Percentiles rank a stretch among this genome's conserved stretches.
Conservation (phyloP, 1,140 invertebrate genomes). For the Rhizoglyphus robini region DNA sequence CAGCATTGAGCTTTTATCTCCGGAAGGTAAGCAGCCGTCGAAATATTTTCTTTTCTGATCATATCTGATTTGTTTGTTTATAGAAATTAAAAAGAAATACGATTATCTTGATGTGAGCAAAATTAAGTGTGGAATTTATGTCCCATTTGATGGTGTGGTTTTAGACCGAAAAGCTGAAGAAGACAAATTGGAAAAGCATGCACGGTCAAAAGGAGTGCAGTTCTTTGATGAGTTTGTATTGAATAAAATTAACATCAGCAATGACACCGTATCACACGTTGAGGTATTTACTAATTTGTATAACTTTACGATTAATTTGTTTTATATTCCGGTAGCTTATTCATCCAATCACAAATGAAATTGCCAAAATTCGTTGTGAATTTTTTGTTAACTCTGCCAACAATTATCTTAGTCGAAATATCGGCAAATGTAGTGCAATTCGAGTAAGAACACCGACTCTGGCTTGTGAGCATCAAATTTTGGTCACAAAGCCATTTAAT, state of each 20-base stretch:
- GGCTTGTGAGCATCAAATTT: conserved; percentile 42
- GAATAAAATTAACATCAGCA: conserved; percentile 9
- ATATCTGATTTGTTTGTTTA: neutral
- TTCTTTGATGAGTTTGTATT: conserved; percentile 14
- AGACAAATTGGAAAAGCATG: neutral
- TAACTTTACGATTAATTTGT: neutral
- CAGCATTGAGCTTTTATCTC: neutral
- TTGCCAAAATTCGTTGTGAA: conserved; percentile 32
- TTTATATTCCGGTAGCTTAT: conserved; percentile 14
- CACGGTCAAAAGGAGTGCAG: neutral
- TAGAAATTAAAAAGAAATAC: conserved; percentile 10
- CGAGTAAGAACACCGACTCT: conserved; percentile 40
- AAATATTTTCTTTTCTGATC: neutral
- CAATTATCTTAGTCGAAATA: conserved; percentile 40
- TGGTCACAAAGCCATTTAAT: conserved; percentile 34
- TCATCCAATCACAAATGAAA: conserved; percentile 5
- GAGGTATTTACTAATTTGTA: neutral
- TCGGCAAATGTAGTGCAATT: conserved; percentile 36
- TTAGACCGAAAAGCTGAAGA: conserved; percentile 6
- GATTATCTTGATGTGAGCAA: conserved; percentile 6
- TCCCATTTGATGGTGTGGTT: conserved; percentile 15
- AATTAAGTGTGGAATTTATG: conserved; percentile 15
- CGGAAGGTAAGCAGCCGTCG: conserved; percentile 2
- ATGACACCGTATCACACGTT: conserved; percentile 5
- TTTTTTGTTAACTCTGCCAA: conserved; percentile 44